Evolutionary conservation across 2,888 invertebrate genomes (phyloP), one percentile per base, ranked within the genome.

Genomic region (Orthosia incerta): DNA sequence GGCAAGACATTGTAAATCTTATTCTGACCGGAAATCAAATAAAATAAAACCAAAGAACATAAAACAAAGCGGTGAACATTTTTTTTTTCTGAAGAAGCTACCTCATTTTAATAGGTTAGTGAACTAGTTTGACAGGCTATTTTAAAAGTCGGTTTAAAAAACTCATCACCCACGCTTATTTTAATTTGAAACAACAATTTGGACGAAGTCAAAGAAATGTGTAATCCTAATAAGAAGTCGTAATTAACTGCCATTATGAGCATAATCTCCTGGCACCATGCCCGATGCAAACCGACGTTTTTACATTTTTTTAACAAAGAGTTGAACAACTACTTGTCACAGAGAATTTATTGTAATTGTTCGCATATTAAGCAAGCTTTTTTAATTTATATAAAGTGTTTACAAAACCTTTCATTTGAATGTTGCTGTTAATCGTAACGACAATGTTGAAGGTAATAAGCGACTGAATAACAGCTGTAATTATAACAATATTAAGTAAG

Each of bases 251-350:
- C 71, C 53, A 73, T 79, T 72, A 76, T 76, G 79, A 86, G 53
- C 83, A 81, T 81, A 86, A 85, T 89, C 83, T 86, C 78, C 83
- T 90, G 91, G 91, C 90, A 86, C 72, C 66, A 61, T 74, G 89
- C 90, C 90, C 73, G 73, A 74, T 76, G 76, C 84, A 79, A 63
- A 80, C 72, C 82, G 66, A 79, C 79, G 78, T 86, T 87, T 86
- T 86, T 82, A 80, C 51, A 79, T 82, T 86, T 78, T 79, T 85
- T 85, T 70, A 79, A 85, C 84, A 88, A 87, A 88, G 80, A 86
- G 78, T 86, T 85, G 83, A 88, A 79, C 80, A 71, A 83, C 83
- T 75, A 71, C 85, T 69, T 83, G 86, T 83, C 86, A 83, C 71
- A 57, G 65, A 71, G 69, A 87, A 89, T 85, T 85, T 84, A 88